Evolutionary conservation across 1,140 invertebrate species (phyloP).

Genomic region (Caerostris darwini): DNA sequence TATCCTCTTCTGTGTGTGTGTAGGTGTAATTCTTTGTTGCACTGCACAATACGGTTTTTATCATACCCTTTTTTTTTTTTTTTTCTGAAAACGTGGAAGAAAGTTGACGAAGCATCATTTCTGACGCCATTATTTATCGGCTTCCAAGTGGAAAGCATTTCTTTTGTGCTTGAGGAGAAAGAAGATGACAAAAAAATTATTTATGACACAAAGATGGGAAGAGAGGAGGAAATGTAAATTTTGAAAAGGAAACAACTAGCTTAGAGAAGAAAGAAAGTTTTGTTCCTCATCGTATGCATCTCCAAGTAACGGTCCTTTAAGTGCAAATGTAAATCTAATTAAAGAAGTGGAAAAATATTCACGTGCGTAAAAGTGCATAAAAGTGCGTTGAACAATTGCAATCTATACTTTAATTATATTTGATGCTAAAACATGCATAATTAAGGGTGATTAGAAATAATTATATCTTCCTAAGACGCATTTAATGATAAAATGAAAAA

Average conservation of each 20-base stretch:
- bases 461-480: too few relatives aligned
- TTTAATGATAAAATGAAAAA: too few relatives aligned
- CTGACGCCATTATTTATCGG: conserved; percentile 29
- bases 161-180: conserved; percentile 8
- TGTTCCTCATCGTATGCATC: too few relatives aligned
- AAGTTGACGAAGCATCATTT: conserved; percentile 42
- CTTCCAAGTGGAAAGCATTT: conserved; percentile 52
- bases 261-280: too few relatives aligned
- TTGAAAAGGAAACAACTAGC: too few relatives aligned
- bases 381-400: neutral
- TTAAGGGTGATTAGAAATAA: too few relatives aligned
- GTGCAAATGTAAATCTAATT: conserved; percentile 10
- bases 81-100: neutral
- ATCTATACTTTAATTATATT: too few relatives aligned
- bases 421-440: too few relatives aligned
- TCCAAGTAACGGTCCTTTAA: too few relatives aligned
- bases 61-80: neutral
- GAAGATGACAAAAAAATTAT: neutral
- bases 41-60: conserved; percentile 15
- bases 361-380: neutral
- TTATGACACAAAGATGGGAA: too few relatives aligned
- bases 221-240: too few relatives aligned
- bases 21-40: conserved; percentile 1
- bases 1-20: neutral
- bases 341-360: neutral